Percentiles rank a stretch among this genome's conserved stretches.
phyloP scores from a whole-genome alignment of 2,888 invertebrate genomes.

The Alitta virens region DNA sequence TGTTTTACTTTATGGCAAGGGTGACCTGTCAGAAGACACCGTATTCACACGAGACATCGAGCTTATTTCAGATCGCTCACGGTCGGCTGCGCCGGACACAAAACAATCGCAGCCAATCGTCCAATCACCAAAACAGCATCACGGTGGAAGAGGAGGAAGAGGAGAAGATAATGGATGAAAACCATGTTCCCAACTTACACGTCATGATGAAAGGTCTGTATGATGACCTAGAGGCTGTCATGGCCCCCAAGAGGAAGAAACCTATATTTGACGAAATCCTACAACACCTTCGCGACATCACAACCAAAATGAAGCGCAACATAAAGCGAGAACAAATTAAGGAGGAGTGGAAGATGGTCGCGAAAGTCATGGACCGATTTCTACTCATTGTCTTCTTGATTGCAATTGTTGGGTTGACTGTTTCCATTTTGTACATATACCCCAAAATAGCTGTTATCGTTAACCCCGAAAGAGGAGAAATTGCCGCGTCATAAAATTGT shows the following conservation, averaged over 20 bases:
- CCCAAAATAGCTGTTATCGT: slow-evolving; percentile 16
- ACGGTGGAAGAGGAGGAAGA: not conserved
- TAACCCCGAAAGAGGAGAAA: not conserved
- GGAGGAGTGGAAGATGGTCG: slow-evolving; percentile 30
- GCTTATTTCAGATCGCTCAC: slow-evolving; percentile 12
- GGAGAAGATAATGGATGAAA: slow-evolving; percentile 12
- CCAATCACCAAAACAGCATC: not conserved
- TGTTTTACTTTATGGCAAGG: slow-evolving; percentile 36
- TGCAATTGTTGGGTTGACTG: slow-evolving; percentile 23
- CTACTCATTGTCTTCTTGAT: slow-evolving; percentile 27
- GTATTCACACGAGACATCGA: slow-evolving; percentile 9
- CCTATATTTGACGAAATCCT: slow-evolving; percentile 26
- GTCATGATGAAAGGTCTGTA: slow-evolving; percentile 16
- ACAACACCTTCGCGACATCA: slow-evolving; percentile 28
- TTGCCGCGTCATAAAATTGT: not conserved
- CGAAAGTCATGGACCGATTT: slow-evolving; percentile 28
- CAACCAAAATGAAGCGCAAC: slow-evolving; percentile 24
- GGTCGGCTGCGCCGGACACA: not conserved
- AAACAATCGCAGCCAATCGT: too few relatives aligned
- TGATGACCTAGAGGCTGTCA: slow-evolving; percentile 20
- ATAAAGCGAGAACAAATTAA: slow-evolving; percentile 23
- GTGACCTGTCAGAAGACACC: slow-evolving; percentile 32
- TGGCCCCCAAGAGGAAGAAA: slow-evolving; percentile 18
- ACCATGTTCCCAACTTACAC: slow-evolving; percentile 8
- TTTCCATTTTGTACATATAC: slow-evolving; percentile 27